Conservation (phyloP, 2,888 invertebrate species). For the Tenthredo notha region DNA sequence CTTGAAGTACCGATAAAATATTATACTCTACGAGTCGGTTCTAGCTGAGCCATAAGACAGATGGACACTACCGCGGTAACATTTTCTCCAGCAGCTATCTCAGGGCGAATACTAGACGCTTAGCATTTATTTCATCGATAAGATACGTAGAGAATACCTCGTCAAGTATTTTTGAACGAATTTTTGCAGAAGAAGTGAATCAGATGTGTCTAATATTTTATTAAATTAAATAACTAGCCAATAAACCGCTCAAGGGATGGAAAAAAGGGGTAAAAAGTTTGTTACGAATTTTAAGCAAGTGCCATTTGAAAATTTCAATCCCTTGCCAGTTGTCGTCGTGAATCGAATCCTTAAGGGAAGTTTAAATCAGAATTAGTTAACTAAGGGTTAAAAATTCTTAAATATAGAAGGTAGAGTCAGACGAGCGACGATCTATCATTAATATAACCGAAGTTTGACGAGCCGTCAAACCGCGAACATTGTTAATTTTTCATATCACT, state of each 20-base stretch:
- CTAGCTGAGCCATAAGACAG: constrained; percentile 20
- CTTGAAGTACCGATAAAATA: constrained; percentile 47
- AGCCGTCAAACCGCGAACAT: constrained; percentile 70
- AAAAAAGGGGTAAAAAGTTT: not conserved
- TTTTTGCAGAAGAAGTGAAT: not conserved
- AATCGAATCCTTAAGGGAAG: not conserved
- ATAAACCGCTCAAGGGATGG: not conserved
- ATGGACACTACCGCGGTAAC: constrained; percentile 27
- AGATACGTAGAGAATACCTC: not conserved
- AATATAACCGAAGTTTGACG: constrained; percentile 73
- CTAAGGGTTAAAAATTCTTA: not conserved
- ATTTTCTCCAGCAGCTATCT: not conserved
- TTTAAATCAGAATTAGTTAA: not conserved
- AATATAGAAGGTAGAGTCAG: constrained; percentile 40
- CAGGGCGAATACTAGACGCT: constrained; percentile 2
- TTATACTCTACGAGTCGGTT: constrained; percentile 21
- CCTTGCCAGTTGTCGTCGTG: not conserved
- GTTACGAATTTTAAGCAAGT: not conserved
- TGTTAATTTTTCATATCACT: constrained; percentile 74
- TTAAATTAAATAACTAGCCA: not conserved
- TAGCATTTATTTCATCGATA: not conserved
- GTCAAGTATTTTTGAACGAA: not conserved
- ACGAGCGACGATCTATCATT: constrained; percentile 70
- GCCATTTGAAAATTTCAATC: not conserved
- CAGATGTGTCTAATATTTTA: not conserved